Base-by-base conservation (phyloP, 2,888 invertebrate genomes). In the Pammene fasciana region DNA sequence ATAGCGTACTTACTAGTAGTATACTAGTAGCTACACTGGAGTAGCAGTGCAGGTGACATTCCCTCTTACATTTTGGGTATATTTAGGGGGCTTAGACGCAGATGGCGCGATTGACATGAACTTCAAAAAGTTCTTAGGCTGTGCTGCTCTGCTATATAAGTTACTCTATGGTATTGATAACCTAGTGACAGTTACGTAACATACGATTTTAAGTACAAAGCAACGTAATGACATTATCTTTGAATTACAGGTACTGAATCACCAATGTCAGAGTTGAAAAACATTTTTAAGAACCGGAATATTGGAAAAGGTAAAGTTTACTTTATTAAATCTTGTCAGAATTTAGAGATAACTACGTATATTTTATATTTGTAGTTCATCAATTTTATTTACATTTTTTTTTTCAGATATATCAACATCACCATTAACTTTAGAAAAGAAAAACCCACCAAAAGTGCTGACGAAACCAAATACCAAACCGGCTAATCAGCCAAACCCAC, bases 211-310 rank as follows among this genome's bases (percentile, higher is more conserved):
- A 5, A 11, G 11, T 1, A 11, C 11, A 11, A 43, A 43, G 13
- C 10, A 10, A 50, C 14, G 2, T 0, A 48, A 16, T 2, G 14
- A 10, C 3, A 18, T 8, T 50, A 14, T 9, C n/a, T 26, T 52
- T 38, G 8, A 54, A 38, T 65, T 59, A 0, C 54, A 70, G 70
- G 54, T 10, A 48, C n/a, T 6, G 70, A 70, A n/a, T 54, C 65
- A 13, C 34, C 38, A 4, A 38, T 70, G n/a, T n/a, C 60, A 10
- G 70, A 70, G 14, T 41, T 70, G 54, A 70, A 70, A 18, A 60
- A 54, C 9, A 46, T 54, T 9, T 13, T 70, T 1, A 59, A 16
- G 26, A 59, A 48, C 34, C 60, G 70, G 13, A 65, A 65, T 16
- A 13, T 45, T 34, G 54, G 54, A 38, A 65, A 38, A 1, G 45